Percentiles rank a stretch among this genome's conserved stretches.
Conservation (phyloP, 2,888 invertebrate genomes). For the Tenthredo distinguenda region DNA sequence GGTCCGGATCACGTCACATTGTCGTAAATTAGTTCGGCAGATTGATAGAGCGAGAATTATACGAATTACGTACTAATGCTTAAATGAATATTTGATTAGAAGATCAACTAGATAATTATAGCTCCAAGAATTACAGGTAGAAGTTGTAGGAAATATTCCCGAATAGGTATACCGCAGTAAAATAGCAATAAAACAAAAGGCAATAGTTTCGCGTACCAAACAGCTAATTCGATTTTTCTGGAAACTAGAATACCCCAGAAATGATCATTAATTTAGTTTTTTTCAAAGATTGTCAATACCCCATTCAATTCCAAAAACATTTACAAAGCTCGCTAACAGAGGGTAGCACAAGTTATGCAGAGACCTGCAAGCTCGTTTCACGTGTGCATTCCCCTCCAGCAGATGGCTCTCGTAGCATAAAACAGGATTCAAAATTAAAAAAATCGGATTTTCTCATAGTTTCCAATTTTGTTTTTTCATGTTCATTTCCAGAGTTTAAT, state of each 20-base stretch:
- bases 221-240: not conserved
- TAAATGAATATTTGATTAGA: constrained; percentile 40
- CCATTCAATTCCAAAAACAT: not conserved
- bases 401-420: constrained; percentile 36
- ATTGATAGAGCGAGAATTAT: constrained; percentile 46
- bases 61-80: constrained; percentile 43
- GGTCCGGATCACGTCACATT: constrained; percentile 40
- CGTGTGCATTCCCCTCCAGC: not conserved
- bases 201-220: not conserved
- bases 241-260: not conserved
- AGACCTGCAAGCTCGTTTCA: constrained; percentile 35
- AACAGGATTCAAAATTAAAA: not conserved
- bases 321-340: constrained; percentile 40
- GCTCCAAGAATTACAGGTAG: constrained; percentile 5
- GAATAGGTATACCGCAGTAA: not conserved
- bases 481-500: not conserved
- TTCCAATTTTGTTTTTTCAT: not conserved
- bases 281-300: not conserved
- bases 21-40: constrained; percentile 47
- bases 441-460: not conserved
- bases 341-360: constrained; percentile 37
- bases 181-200: not conserved
- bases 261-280: not conserved
- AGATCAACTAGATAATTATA: constrained; percentile 22
- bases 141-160: not conserved